Evolutionary conservation across 2,113 vertebrate genomes (phyloP).

Genomic region (Ursus arctos): DNA sequence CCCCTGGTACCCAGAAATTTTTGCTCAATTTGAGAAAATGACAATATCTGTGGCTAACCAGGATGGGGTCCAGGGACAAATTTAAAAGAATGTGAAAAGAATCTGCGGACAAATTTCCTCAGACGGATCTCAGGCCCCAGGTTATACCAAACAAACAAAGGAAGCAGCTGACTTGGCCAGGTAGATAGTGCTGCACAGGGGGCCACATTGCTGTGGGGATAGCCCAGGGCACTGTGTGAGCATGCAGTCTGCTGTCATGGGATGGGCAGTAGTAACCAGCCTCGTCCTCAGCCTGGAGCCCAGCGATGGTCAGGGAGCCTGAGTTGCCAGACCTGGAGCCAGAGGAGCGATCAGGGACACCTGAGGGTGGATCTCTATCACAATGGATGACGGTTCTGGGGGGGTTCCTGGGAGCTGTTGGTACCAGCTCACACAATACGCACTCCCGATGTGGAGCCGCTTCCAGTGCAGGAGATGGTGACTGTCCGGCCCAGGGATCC

Average conservation of each 20-base stretch:
- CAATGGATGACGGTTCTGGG: too few species aligned
- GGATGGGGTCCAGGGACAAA: neutral
- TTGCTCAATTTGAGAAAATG: neutral
- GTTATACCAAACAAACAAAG: neutral
- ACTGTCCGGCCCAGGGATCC: too few species aligned
- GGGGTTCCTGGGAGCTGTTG: too few species aligned
- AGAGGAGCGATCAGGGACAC: neutral
- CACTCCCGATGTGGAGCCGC: too few species aligned
- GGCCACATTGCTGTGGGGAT: neutral
- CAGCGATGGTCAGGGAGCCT: rapidly evolving
- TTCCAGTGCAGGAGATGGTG: too few species aligned
- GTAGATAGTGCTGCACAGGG: rapidly evolving
- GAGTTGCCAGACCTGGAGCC: rapidly evolving
- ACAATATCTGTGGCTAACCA: neutral
- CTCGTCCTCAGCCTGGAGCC: neutral
- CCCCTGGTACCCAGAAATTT: neutral
- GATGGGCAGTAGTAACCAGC: neutral
- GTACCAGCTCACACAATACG: too few species aligned
- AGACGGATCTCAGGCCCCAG: neutral
- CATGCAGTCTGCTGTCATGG: too few species aligned
- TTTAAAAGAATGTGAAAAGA: neutral
- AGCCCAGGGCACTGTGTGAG: neutral
- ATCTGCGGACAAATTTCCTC: too few species aligned
- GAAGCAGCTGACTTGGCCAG: neutral
- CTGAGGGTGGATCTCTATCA: rapidly evolving